phyloP scores from a whole-genome alignment of 2,113 vertebrate species.

The Dromaius novaehollandiae region DNA sequence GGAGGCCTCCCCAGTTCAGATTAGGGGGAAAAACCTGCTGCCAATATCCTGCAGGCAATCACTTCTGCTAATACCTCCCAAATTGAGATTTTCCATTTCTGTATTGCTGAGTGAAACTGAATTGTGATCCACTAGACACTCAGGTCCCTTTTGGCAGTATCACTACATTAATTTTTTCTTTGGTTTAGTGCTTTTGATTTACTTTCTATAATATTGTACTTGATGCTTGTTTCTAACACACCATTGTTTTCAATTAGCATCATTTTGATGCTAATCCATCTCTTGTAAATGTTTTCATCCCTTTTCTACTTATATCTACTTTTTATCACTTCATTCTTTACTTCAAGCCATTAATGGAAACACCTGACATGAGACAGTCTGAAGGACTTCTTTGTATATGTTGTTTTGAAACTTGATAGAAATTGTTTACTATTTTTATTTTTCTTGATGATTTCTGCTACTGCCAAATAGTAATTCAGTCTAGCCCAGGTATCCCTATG shows the following conservation, averaged over 20 bases:
- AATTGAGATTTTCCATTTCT: neutral
- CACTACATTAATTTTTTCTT: neutral
- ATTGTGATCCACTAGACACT: neutral
- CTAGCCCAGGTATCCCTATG: neutral
- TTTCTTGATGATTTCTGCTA: neutral
- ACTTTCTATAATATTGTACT: neutral
- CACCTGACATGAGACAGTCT: neutral
- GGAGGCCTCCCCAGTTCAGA: neutral
- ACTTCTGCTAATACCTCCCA: neutral
- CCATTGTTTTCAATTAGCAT: neutral
- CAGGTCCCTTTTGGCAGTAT: neutral
- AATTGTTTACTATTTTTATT: neutral
- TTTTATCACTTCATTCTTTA: neutral
- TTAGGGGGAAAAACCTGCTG: neutral
- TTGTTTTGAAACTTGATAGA: neutral
- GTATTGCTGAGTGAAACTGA: neutral
- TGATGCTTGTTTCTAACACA: neutral
- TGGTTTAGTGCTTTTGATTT: neutral
- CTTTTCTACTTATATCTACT: neutral
- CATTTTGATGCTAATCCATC: neutral
- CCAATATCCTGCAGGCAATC: neutral
- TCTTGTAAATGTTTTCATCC: neutral
- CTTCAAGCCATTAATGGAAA: neutral
- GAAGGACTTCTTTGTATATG: neutral
- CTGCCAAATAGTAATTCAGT: neutral